These are phyloP conservation scores for Electrophaes corylata DNA, from an alignment of 2,888 invertebrate species.

Conservation along the genomic window DNA sequence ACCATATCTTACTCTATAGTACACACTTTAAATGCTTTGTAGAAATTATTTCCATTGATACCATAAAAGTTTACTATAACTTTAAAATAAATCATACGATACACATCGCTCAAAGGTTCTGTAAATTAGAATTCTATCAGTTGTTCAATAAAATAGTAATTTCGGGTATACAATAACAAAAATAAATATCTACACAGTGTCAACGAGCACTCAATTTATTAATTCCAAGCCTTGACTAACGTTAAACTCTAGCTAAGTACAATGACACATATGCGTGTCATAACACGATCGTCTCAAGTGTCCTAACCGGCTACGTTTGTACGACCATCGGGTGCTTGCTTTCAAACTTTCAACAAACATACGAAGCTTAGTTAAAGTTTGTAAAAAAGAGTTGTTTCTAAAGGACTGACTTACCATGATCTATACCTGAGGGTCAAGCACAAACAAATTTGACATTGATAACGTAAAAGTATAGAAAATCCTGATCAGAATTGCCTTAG, in stretches of 20 bases:
- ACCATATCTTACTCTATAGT: slow-evolving; percentile 59
- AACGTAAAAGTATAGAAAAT: too few species aligned
- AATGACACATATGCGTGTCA: slow-evolving; percentile 58
- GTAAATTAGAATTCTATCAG: slow-evolving; percentile 54
- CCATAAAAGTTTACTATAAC: slow-evolving; percentile 41
- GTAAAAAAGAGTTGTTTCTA: neutral
- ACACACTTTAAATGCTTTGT: slow-evolving; percentile 74
- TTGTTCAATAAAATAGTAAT: slow-evolving; percentile 50
- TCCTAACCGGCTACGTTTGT: slow-evolving; percentile 27
- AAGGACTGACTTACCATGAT: too few species aligned
- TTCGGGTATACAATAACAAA: slow-evolving; percentile 81
- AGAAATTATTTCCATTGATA: slow-evolving; percentile 52
- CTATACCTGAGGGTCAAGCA: too few species aligned
- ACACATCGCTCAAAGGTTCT: slow-evolving; percentile 33
- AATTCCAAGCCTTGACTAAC: slow-evolving; percentile 76
- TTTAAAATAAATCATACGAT: neutral
- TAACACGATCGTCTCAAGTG: slow-evolving; percentile 25
- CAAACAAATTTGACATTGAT: too few species aligned
- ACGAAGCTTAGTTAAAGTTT: neutral
- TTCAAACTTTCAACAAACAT: neutral
- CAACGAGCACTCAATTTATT: slow-evolving; percentile 77
- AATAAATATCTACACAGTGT: slow-evolving; percentile 84
- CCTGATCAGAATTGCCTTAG: too few species aligned
- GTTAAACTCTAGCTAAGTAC: slow-evolving; percentile 80
- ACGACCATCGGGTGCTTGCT: slow-evolving; percentile 10